Conservation (phyloP, 2,888 invertebrate genomes). For the Glyphotaelius pellucidus region DNA sequence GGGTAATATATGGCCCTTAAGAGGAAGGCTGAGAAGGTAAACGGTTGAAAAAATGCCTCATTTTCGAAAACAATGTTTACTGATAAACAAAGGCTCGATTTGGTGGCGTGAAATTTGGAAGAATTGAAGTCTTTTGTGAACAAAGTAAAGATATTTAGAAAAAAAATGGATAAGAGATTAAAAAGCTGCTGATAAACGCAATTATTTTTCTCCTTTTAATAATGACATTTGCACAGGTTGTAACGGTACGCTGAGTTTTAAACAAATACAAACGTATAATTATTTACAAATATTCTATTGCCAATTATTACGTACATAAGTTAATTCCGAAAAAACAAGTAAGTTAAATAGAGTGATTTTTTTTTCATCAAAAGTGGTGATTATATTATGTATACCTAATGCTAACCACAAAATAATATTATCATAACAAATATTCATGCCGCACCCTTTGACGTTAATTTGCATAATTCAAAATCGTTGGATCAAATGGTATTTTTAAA, state of each 20-base stretch:
- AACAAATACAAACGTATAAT: too few species aligned
- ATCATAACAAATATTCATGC: background rate
- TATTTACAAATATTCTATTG: too few species aligned
- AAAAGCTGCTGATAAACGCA: background rate
- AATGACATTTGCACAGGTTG: background rate
- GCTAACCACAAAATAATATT: too few species aligned
- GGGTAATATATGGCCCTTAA: constrained; percentile 63
- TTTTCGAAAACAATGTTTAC: constrained; percentile 23
- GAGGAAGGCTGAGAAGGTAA: constrained; percentile 19
- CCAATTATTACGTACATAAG: too few species aligned
- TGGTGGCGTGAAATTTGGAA: background rate
- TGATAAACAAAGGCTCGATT: constrained; percentile 16
- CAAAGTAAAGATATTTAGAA: background rate
- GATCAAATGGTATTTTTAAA: background rate
- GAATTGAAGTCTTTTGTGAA: background rate
- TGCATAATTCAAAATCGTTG: background rate
- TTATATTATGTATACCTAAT: too few species aligned
- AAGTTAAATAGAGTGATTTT: too few species aligned
- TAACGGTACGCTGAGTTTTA: too few species aligned
- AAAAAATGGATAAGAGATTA: background rate
- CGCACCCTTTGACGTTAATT: background rate
- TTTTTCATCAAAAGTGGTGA: too few species aligned
- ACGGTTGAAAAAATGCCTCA: constrained; percentile 21
- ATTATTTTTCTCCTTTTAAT: background rate
- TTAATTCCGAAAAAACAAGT: too few species aligned